Evolutionary conservation across 1,140 invertebrate genomes (phyloP).

Genomic region (Heliconius congener): DNA sequence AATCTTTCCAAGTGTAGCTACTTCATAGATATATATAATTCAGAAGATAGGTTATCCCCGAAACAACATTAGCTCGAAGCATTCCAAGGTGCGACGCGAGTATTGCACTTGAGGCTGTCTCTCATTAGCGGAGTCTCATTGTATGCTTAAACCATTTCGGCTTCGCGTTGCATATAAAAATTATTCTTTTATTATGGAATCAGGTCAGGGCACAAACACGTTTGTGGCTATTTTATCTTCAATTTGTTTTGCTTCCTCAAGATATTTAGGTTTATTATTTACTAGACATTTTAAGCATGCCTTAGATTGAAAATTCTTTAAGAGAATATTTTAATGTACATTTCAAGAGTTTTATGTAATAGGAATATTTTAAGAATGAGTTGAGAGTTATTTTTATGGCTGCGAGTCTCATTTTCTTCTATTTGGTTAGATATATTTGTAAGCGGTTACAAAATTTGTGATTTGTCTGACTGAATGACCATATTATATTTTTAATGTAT

Average conservation of each 20-base stretch:
- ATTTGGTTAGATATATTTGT: too few relatives aligned
- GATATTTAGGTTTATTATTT: neutral
- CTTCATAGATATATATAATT: neutral
- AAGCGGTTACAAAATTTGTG: too few relatives aligned
- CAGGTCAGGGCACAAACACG: slow-evolving; percentile 29
- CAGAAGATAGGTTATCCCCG: neutral
- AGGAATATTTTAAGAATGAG: too few relatives aligned
- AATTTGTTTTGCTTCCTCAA: neutral
- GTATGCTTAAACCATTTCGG: slow-evolving; percentile 32
- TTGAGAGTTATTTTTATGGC: too few relatives aligned
- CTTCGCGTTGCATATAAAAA: slow-evolving; percentile 32
- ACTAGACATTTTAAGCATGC: neutral
- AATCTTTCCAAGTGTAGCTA: neutral
- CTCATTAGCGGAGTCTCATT: slow-evolving; percentile 33
- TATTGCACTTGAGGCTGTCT: slow-evolving; percentile 22
- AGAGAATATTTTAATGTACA: neutral
- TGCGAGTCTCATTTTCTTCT: too few relatives aligned
- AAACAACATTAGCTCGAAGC: neutral
- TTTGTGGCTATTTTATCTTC: slow-evolving; percentile 13
- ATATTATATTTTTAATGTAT: too few relatives aligned
- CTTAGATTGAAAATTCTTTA: neutral
- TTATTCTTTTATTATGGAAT: slow-evolving; percentile 36
- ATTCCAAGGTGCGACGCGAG: slow-evolving; percentile 3
- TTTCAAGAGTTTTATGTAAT: too few relatives aligned
- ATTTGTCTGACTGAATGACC: too few relatives aligned